phyloP scores from a whole-genome alignment of 2,113 vertebrate genomes.

The Proterorhinus semilunaris region DNA sequence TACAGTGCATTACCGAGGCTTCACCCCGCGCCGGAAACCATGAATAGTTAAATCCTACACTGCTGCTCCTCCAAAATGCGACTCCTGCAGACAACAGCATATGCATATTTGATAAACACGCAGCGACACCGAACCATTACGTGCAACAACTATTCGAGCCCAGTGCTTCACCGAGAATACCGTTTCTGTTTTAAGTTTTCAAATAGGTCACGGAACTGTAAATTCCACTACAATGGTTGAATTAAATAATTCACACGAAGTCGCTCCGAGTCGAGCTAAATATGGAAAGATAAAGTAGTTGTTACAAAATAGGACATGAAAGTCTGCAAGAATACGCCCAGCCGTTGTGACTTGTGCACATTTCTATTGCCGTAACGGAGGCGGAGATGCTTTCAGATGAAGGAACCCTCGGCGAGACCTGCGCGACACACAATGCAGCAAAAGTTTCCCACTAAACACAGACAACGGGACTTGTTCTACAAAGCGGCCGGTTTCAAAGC shows the following conservation, averaged over 20 bases:
- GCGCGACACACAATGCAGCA: too few species aligned
- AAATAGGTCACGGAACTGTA: not conserved
- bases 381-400: too few species aligned
- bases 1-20: too few species aligned
- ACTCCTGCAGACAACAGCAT: too few species aligned
- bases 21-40: too few species aligned
- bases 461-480: conserved; percentile 33
- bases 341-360: not conserved
- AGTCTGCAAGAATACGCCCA: not conserved
- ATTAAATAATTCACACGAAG: not conserved
- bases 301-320: not conserved
- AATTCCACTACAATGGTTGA: conserved; percentile 3
- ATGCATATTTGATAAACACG: too few species aligned
- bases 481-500: conserved; percentile 39
- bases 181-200: not conserved
- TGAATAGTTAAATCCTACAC: too few species aligned
- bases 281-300: conserved; percentile 8
- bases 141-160: too few species aligned
- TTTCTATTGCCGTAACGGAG: not conserved
- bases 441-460: not conserved
- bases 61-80: too few species aligned
- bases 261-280: not conserved
- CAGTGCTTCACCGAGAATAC: not conserved
- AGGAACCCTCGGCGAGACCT: too few species aligned
- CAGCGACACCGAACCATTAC: too few species aligned